Evolutionary conservation across 1,140 invertebrate species (phyloP).

Genomic region (Mya arenaria): DNA sequence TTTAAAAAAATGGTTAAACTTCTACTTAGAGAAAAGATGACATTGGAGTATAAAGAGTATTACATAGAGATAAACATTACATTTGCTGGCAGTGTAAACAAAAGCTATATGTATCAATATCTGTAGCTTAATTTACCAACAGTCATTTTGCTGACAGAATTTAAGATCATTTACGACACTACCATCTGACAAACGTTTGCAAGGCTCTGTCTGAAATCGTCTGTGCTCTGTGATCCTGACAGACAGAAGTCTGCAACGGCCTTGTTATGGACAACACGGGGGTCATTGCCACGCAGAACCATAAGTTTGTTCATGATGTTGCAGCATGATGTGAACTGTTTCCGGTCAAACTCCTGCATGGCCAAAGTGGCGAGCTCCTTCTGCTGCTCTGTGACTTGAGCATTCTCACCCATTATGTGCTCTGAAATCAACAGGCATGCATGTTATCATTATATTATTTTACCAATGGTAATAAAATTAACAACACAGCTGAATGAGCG

Average conservation of each 20-base stretch:
- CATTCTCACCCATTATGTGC: constrained; percentile 40
- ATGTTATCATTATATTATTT: not conserved
- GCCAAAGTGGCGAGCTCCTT: constrained; percentile 83
- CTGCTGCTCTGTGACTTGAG: constrained; percentile 83
- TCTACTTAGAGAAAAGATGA: too few species aligned
- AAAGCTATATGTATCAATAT: too few species aligned
- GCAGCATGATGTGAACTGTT: constrained; percentile 84
- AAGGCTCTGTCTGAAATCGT: constrained; percentile 87
- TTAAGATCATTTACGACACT: too few species aligned
- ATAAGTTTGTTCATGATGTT: constrained; percentile 85
- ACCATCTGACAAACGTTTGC: constrained; percentile 85
- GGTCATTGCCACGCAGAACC: constrained; percentile 84
- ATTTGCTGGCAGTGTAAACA: too few species aligned
- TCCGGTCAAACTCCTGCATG: constrained; percentile 83
- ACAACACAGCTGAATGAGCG: not conserved
- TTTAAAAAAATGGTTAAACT: too few species aligned
- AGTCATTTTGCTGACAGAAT: not conserved
- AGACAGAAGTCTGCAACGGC: constrained; percentile 88
- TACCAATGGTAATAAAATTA: not conserved
- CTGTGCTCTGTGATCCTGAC: constrained; percentile 87
- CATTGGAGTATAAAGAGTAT: too few species aligned
- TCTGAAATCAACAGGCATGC: not conserved
- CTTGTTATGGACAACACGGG: constrained; percentile 88
- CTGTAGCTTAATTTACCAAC: not conserved
- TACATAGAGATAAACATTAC: not conserved